These are phyloP conservation scores for Trachelus troglodyta DNA, from an alignment of 2,888 invertebrate species.

Conservation along the genomic window DNA sequence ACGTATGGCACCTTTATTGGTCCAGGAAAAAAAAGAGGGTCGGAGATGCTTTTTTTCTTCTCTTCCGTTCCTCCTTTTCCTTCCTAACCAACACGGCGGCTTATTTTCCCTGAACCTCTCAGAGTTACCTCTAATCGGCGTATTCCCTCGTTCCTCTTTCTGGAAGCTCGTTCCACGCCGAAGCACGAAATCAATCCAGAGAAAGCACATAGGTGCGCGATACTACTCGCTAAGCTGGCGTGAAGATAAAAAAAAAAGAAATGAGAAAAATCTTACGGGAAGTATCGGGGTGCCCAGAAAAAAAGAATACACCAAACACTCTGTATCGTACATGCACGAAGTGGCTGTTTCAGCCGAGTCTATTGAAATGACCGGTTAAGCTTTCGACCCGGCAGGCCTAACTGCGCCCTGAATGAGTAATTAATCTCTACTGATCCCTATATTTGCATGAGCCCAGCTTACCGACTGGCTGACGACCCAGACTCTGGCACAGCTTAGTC, in stretches of 20 bases:
- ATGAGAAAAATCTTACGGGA: no score
- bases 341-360: no score
- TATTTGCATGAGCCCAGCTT: conserved; percentile 56
- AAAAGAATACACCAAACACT: no score
- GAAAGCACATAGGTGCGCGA: no score
- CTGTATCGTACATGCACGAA: no score
- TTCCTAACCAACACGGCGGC: conserved; percentile 20
- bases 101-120: conserved; percentile 38
- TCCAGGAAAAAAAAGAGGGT: conserved; percentile 37
- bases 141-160: conserved; percentile 38
- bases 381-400: conserved; percentile 42
- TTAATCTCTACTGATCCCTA: conserved; percentile 53
- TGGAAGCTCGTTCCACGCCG: conserved; percentile 11
- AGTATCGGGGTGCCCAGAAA: no score
- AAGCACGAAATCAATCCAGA: no score
- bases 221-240: no score
- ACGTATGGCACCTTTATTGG: conserved; percentile 47
- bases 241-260: no score
- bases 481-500: conserved; percentile 41
- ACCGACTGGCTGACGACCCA: conserved; percentile 46
- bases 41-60: conserved; percentile 24
- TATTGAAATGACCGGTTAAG: conserved; percentile 13
- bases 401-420: conserved; percentile 51
- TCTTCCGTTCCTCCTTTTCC: conserved; percentile 15
- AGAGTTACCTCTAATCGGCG: conserved; percentile 44